Evolutionary conservation across 2,888 invertebrate species (phyloP).

Genomic region (Agrotis puta): DNA sequence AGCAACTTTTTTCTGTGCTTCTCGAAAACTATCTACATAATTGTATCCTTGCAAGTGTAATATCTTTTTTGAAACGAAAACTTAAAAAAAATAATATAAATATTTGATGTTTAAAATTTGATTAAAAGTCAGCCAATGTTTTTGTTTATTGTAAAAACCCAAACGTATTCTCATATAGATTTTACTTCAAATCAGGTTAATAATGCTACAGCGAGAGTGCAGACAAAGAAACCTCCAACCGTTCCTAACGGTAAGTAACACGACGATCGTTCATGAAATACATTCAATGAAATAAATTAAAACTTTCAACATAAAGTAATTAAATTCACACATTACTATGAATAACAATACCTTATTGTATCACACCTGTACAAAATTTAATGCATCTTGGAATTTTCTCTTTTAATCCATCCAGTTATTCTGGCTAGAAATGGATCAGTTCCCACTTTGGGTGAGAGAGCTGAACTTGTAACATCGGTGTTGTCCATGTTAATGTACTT

Average conservation of each 20-base stretch:
- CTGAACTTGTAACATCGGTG: conserved; percentile 87
- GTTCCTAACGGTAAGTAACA: conserved; percentile 96
- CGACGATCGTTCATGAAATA: conserved; percentile 43
- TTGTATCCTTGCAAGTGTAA: conserved; percentile 13
- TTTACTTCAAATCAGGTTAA: conserved; percentile 95
- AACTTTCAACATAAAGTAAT: conserved; percentile 26
- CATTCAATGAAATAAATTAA: conserved; percentile 41
- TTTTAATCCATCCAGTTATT: conserved; percentile 91
- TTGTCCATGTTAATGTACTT: conserved; percentile 86
- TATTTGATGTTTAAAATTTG: conserved; percentile 27
- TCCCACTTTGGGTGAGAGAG: conserved; percentile 92
- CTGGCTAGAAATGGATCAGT: conserved; percentile 92
- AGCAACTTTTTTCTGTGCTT: not conserved
- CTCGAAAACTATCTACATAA: conserved; percentile 1
- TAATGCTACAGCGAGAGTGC: conserved; percentile 99
- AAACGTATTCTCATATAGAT: conserved; percentile 77
- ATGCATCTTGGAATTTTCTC: conserved; percentile 87
- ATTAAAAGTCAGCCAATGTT: conserved; percentile 75
- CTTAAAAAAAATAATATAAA: not conserved
- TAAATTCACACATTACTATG: conserved; percentile 46
- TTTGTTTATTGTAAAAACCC: conserved; percentile 45
- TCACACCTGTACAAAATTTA: conserved; percentile 73
- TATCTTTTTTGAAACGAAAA: conserved; percentile 3
- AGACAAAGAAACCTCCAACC: conserved; percentile 99
- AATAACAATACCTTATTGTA: conserved; percentile 55